Evolutionary conservation across 2,113 vertebrate genomes (phyloP).

Genomic region (Pogona vitticeps): DNA sequence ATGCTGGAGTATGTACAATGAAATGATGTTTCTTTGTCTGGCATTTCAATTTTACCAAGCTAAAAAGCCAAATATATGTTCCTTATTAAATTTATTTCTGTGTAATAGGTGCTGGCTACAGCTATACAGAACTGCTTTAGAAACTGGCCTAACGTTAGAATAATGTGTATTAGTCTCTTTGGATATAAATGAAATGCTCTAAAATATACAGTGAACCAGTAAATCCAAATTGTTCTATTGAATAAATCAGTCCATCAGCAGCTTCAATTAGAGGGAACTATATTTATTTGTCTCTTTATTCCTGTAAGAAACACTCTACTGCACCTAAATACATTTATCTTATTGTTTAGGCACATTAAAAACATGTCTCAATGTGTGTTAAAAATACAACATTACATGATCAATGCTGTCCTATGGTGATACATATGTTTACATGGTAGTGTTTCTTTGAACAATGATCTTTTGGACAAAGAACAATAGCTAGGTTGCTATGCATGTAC

Average conservation of each 20-base stretch:
- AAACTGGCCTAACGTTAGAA: constrained; percentile 30
- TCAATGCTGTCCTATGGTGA: background rate
- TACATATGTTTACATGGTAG: background rate
- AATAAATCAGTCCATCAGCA: constrained; percentile 31
- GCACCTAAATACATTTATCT: constrained; percentile 47
- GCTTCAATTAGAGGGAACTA: constrained; percentile 41
- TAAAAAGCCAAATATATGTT: background rate
- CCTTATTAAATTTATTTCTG: constrained; percentile 6
- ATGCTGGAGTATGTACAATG: too few species aligned
- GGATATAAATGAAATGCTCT: constrained; percentile 57
- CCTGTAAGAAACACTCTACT: constrained; percentile 48
- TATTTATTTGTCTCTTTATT: constrained; percentile 64
- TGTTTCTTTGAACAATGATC: background rate
- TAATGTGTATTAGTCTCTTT: constrained; percentile 46
- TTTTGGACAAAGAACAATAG: background rate
- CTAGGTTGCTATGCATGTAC: background rate
- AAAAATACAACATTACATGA: background rate
- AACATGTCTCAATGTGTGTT: background rate
- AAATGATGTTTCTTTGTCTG: fast-evolving
- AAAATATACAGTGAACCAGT: constrained; percentile 46
- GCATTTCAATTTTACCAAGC: background rate
- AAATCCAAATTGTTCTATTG: constrained; percentile 49
- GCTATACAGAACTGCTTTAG: constrained; percentile 30
- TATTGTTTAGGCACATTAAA: background rate
- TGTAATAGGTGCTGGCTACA: background rate